phyloP scores from a whole-genome alignment of 2,888 invertebrate species.

The Oxyscelio sp. region DNA sequence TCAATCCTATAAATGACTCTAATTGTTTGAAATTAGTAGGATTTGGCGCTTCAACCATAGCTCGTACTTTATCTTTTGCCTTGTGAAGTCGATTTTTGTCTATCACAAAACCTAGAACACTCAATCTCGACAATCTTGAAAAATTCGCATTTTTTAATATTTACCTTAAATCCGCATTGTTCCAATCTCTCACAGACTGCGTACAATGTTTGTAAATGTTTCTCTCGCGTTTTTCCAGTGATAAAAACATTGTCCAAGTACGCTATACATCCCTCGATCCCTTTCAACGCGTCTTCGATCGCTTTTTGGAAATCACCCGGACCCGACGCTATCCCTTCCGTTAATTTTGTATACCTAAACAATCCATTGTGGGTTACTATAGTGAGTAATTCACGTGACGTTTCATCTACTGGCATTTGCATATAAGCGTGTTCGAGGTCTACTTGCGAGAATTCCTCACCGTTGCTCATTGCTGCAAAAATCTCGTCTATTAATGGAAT shows the following conservation, averaged over 20 bases:
- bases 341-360: conserved; percentile 80
- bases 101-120: conserved; percentile 25
- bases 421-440: conserved; percentile 82
- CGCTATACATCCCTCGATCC: conserved; percentile 74
- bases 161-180: neutral
- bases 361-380: conserved; percentile 84
- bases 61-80: conserved; percentile 24
- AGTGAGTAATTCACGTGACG: conserved; percentile 78
- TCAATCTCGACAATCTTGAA: conserved; percentile 5
- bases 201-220: conserved; percentile 33
- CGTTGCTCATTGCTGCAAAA: conserved; percentile 55
- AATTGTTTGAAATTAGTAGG: conserved; percentile 26
- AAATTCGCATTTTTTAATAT: conserved; percentile 28
- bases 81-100: conserved; percentile 25
- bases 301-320: conserved; percentile 83
- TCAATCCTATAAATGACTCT: conserved; percentile 20
- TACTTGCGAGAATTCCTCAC: conserved; percentile 76
- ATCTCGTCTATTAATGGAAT: conserved; percentile 67
- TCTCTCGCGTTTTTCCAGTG: conserved; percentile 72
- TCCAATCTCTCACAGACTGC: neutral
- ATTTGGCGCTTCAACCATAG: conserved; percentile 30
- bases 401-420: conserved; percentile 81
- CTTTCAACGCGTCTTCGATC: conserved; percentile 68
- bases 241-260: conserved; percentile 86
- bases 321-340: conserved; percentile 52